phyloP scores from a whole-genome alignment of 2,113 vertebrate species.

The Onychostoma macrolepis region DNA sequence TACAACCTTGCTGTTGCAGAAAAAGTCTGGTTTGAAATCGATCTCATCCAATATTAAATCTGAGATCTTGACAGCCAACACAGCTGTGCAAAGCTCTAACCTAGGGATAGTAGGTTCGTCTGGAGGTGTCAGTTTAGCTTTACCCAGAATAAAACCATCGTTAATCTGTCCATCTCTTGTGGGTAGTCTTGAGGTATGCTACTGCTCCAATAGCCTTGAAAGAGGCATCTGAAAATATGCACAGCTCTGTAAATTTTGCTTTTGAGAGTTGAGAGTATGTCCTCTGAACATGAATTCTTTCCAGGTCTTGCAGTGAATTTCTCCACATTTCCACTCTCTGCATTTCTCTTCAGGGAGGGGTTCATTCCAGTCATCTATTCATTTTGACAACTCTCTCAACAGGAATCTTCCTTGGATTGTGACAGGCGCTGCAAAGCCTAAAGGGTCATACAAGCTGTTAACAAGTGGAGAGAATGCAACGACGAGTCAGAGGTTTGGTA shows the following conservation, averaged over 20 bases:
- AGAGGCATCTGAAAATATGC: not conserved
- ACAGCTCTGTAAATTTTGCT: not conserved
- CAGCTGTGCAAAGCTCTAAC: not conserved
- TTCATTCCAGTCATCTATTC: not conserved
- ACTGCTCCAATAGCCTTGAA: not conserved
- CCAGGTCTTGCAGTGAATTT: not conserved
- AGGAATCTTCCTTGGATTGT: not conserved
- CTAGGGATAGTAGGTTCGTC: no score
- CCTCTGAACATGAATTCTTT: not conserved
- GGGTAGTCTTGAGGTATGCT: not conserved
- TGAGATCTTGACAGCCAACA: no score
- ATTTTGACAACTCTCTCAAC: not conserved
- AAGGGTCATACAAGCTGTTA: not conserved
- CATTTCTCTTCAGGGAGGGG: not conserved
- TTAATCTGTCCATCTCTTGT: not conserved
- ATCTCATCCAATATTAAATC: no score
- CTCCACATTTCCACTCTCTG: conserved; percentile 6
- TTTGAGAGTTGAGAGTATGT: not conserved
- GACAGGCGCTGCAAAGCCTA: not conserved
- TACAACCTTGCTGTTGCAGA: no score
- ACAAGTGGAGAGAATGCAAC: not conserved
- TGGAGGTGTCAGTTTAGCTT: no score
- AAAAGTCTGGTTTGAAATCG: no score
- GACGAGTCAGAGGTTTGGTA: not conserved
- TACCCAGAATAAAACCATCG: not conserved